These are phyloP conservation scores for Puntigrus tetrazona DNA, from an alignment of 2,113 vertebrate genomes.

Conservation along the genomic window DNA sequence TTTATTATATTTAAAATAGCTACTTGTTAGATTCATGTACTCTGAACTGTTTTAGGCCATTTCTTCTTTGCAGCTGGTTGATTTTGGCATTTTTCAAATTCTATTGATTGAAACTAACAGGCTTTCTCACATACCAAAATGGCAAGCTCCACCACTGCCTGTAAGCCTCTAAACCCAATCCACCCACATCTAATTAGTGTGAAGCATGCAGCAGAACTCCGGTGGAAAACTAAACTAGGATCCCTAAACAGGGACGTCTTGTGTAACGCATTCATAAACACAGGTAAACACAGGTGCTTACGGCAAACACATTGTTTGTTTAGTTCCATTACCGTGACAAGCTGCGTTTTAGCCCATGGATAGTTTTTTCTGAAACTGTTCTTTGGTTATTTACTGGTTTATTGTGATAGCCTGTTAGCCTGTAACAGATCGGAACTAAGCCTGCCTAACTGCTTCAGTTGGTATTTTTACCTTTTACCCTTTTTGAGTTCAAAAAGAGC, in stretches of 20 bases:
- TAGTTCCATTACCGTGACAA: background rate
- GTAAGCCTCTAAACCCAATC: constrained; percentile 22
- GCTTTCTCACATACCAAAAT: constrained; percentile 20
- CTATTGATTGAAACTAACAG: constrained; percentile 1
- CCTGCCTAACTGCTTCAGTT: background rate
- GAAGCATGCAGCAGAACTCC: constrained; percentile 7
- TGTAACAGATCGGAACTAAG: background rate
- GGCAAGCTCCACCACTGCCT: background rate
- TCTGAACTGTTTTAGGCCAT: background rate
- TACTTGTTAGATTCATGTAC: background rate
- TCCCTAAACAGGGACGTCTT: background rate
- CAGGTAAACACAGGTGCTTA: too few relatives aligned
- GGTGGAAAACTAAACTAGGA: constrained; percentile 33
- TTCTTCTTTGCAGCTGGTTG: background rate
- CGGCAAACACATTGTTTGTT: constrained; percentile 34
- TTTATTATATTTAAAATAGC: too few relatives aligned
- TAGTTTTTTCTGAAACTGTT: background rate
- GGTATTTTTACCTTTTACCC: background rate
- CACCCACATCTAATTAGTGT: constrained; percentile 9
- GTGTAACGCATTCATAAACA: constrained; percentile 6
- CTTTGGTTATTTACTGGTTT: background rate
- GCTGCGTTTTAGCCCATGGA: background rate
- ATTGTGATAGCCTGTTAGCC: background rate
- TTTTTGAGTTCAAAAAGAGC: background rate
- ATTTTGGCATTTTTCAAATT: background rate